Evolutionary conservation across 2,888 invertebrate species (phyloP).

Genomic region (Conomelus anceps): DNA sequence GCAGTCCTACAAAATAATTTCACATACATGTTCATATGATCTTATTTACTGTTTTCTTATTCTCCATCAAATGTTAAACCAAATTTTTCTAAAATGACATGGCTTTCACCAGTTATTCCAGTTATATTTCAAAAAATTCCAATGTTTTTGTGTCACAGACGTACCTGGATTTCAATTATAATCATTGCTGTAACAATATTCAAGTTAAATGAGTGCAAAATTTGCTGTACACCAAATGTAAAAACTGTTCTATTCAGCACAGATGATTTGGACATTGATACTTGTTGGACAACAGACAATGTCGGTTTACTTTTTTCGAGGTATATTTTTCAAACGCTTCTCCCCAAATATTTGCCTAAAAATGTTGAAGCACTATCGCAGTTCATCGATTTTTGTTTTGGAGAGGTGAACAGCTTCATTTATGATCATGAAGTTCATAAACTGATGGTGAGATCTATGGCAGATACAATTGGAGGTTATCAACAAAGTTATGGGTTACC

Average conservation of each 20-base stretch:
- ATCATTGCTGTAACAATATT: background rate
- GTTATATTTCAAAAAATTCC: background rate
- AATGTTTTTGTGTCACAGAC: background rate
- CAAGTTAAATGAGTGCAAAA: background rate
- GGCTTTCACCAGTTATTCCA: background rate
- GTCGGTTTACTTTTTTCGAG: background rate
- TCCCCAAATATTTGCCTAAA: background rate
- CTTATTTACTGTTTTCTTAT: background rate
- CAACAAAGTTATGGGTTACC: background rate
- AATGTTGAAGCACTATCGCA: background rate
- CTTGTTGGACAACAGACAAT: background rate
- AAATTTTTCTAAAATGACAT: background rate
- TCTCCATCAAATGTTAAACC: background rate
- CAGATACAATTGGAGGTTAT: background rate
- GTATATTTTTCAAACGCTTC: background rate
- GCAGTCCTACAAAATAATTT: no score
- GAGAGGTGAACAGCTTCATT: background rate
- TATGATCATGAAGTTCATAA: background rate
- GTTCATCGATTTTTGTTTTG: background rate
- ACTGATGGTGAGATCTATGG: background rate
- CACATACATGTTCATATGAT: background rate
- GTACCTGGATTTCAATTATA: background rate
- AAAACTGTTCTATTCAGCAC: background rate
- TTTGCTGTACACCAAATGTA: background rate
- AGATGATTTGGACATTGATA: background rate